Conservation (phyloP, 2,113 vertebrate species). For the Muntiacus reevesi region DNA sequence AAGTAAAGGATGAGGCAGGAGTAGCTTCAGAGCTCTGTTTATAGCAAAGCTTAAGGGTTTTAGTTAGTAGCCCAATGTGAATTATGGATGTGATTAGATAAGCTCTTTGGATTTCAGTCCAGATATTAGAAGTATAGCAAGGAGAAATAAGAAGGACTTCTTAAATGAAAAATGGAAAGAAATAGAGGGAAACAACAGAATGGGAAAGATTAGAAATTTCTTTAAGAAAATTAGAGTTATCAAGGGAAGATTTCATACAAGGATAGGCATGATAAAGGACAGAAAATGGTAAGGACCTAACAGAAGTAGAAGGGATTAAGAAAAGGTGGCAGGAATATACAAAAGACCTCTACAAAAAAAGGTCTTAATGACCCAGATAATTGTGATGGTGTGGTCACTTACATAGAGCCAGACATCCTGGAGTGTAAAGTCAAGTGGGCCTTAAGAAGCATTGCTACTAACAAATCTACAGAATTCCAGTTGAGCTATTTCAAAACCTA, state of each 20-base stretch:
- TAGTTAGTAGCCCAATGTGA: not conserved
- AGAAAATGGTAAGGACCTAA: not conserved
- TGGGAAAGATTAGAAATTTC: not conserved
- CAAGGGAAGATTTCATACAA: not conserved
- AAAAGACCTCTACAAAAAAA: not conserved
- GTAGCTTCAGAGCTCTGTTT: conserved; percentile 8
- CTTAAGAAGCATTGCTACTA: not conserved
- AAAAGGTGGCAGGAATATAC: not conserved
- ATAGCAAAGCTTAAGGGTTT: not conserved
- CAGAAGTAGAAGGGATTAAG: not conserved
- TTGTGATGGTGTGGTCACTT: not conserved
- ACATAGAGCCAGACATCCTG: not conserved
- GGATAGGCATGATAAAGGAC: not conserved
- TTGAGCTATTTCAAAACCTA: not conserved
- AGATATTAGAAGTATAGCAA: not conserved
- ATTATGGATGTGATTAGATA: not conserved
- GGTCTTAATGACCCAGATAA: not conserved
- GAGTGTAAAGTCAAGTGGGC: not conserved
- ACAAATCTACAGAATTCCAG: not conserved
- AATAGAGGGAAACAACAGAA: not conserved
- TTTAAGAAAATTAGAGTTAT: not conserved
- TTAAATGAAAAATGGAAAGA: not conserved
- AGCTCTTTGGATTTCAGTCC: not conserved
- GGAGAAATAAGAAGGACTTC: not conserved
- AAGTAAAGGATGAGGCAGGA: not conserved